Base-by-base conservation (phyloP, 2,888 invertebrate genomes). In the Andrena minutula region DNA sequence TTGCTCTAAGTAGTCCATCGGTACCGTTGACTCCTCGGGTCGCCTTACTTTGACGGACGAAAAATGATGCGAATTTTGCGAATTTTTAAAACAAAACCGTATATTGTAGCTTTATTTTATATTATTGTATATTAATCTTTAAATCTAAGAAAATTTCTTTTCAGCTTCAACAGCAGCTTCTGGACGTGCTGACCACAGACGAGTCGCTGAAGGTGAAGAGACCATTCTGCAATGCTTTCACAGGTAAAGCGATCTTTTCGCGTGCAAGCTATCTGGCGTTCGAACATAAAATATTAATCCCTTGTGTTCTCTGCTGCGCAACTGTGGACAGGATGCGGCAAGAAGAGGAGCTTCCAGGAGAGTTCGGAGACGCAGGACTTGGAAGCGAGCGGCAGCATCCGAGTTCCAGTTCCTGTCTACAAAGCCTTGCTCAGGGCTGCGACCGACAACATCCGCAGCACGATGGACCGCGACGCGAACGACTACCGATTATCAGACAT, bases 181-280 rank as follows among this genome's bases (percentile, higher is more conserved):
- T 89, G 58, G 83, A 91, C 20, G 61, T 76, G 1, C 65, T 86
- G 41, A 58, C 78, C 8, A 56, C 70, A 4, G 89, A 89, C 30
- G 77, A 86, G 47, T 68, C 83, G n/a, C 41, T 79, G 20, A 91
- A 89, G 61, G 86, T 88, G 90, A 98, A 98, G 90, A 95, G 97
- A 90, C 98, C 98, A 0, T 98, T 98, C 93, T 98, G 98, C 94
- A 98, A 98, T 90, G 97, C 98, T 0, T 98, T 98, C 89, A 98
- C 97, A 88, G 98, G 98, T 97, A 94, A 92, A 35, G 73, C 4
- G n/a, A 35, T 35, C 4, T 28, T 10, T 32, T 28, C 26, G n/a
- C 12, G 12, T 10, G 4, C 23, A 12, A 41, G 16, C 1, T 23
- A 41, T 4, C 41, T 16, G 5, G 41, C 1, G 41, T 12, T 5